Conservation (phyloP, 1,140 invertebrate species). For the Oryctes rhinoceros region DNA sequence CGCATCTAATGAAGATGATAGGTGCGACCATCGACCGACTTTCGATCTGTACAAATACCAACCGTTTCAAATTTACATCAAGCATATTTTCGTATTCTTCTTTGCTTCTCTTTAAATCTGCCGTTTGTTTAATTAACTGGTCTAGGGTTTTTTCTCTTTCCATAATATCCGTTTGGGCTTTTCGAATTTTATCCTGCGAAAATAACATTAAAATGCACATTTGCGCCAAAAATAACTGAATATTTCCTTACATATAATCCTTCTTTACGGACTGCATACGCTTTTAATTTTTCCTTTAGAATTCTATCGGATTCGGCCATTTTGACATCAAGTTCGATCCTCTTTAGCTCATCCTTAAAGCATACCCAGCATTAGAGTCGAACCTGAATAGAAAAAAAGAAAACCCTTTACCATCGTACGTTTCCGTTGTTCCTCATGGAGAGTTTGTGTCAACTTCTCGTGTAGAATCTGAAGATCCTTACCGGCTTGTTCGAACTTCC, state of each 20-base stretch:
- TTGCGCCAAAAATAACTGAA: neutral
- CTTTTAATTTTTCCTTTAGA: neutral
- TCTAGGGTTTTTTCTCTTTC: neutral
- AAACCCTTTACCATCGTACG: neutral
- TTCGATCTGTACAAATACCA: constrained; percentile 78
- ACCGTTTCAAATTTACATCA: constrained; percentile 90
- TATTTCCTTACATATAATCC: neutral
- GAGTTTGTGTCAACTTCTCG: neutral
- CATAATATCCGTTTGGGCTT: neutral
- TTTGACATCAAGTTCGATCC: neutral
- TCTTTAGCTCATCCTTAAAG: neutral
- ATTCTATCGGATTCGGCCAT: neutral
- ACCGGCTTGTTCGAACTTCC: neutral
- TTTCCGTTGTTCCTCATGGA: neutral
- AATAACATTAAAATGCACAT: neutral
- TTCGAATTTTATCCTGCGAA: constrained; percentile 1
- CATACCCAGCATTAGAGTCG: neutral
- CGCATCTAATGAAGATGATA: constrained; percentile 81
- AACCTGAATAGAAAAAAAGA: neutral
- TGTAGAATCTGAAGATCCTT: neutral
- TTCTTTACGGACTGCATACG: neutral
- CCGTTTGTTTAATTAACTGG: neutral
- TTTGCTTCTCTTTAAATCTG: neutral
- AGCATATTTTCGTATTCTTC: constrained; percentile 62
- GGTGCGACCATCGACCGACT: too few species aligned